Evolutionary conservation across 2,888 invertebrate genomes (phyloP).

Genomic region (Sinhomidia bicolor): DNA sequence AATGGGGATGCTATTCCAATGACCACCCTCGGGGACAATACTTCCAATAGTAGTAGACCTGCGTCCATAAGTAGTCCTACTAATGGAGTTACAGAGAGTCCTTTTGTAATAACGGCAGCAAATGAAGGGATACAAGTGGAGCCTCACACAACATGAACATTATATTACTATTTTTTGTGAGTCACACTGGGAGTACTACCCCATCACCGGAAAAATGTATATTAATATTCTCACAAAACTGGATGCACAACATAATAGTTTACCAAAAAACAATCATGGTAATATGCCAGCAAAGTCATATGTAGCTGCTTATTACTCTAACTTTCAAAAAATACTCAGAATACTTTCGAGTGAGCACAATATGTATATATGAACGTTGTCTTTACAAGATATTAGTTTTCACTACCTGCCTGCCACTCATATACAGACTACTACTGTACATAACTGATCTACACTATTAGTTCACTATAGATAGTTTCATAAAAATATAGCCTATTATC

Average conservation of each 20-base stretch:
- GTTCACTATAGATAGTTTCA: not conserved
- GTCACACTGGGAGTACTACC: not conserved
- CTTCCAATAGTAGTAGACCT: slow-evolving; percentile 24
- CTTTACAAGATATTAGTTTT: not conserved
- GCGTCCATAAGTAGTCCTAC: slow-evolving; percentile 32
- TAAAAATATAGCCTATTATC: not conserved
- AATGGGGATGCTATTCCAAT: slow-evolving; percentile 65
- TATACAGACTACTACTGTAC: not conserved
- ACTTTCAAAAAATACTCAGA: not conserved
- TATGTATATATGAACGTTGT: too few relatives aligned
- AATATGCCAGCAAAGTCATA: not conserved
- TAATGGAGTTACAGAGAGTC: slow-evolving; percentile 49
- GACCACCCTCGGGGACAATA: slow-evolving; percentile 57
- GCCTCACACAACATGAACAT: not conserved
- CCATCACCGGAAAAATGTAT: not conserved
- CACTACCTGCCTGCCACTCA: not conserved
- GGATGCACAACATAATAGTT: not conserved
- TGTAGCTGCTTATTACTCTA: too few relatives aligned
- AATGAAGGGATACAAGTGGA: slow-evolving; percentile 54
- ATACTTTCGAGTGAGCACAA: not conserved
- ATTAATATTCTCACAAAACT: not conserved
- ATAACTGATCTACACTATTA: not conserved
- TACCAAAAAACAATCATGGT: not conserved
- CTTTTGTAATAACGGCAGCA: slow-evolving; percentile 35
- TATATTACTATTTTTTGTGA: not conserved